Evolutionary conservation across 2,888 invertebrate species (phyloP).

Genomic region (Drosophila mayaguana): DNA sequence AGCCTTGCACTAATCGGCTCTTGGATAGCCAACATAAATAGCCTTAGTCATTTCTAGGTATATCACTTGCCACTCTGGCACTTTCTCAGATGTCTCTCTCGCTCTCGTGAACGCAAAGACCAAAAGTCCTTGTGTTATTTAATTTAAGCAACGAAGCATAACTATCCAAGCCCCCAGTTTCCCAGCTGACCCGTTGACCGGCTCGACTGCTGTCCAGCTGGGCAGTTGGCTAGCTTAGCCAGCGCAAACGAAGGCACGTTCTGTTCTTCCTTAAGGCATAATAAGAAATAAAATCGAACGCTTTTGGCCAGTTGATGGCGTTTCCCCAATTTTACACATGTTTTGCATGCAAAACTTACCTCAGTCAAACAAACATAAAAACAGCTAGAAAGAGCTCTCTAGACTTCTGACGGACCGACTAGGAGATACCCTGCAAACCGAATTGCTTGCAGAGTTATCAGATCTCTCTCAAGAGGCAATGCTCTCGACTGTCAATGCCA

Average conservation of each 20-base stretch:
- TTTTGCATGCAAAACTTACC: slow-evolving; percentile 59
- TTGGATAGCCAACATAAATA: background rate
- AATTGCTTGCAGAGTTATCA: too few species aligned
- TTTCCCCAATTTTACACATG: slow-evolving; percentile 60
- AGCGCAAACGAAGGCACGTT: slow-evolving; percentile 36
- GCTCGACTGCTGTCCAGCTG: background rate
- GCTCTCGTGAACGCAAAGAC: slow-evolving; percentile 12
- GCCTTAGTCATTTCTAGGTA: background rate
- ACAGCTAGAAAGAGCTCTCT: background rate
- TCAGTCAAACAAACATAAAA: slow-evolving; percentile 38
- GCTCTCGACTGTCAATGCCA: background rate
- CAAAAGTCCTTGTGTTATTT: slow-evolving; percentile 66
- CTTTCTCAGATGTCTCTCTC: background rate
- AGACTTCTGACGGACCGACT: background rate
- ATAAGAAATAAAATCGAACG: slow-evolving; percentile 47
- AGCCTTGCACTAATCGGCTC: background rate
- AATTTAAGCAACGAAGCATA: slow-evolving; percentile 69
- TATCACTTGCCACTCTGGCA: background rate
- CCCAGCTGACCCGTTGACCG: background rate
- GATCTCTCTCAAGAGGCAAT: too few species aligned
- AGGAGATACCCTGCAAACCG: background rate
- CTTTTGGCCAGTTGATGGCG: slow-evolving; percentile 51
- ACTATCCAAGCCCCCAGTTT: slow-evolving; percentile 24
- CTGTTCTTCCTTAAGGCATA: slow-evolving; percentile 16
- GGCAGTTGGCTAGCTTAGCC: slow-evolving; percentile 16